phyloP scores from a whole-genome alignment of 23 tunicate genomes.

The Ciona savignyi region DNA sequence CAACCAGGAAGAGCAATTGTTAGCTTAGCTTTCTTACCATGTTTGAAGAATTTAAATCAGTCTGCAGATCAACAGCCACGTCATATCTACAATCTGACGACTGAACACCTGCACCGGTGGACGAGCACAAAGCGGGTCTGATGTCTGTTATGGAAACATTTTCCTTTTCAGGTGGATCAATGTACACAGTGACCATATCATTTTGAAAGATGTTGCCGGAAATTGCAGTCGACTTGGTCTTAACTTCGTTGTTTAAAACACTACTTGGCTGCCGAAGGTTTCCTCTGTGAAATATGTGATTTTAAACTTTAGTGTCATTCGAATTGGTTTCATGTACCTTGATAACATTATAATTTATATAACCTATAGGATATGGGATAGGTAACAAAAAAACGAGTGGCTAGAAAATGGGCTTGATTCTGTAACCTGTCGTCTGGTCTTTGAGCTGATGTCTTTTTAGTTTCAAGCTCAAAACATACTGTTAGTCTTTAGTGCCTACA shows the following conservation, averaged over 20 bases:
- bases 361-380: too few relatives aligned
- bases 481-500: not conserved
- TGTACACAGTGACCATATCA: constrained; percentile 18
- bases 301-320: too few relatives aligned
- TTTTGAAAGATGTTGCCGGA: constrained; percentile 1
- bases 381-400: too few relatives aligned
- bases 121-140: not conserved
- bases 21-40: too few relatives aligned
- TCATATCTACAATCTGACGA: constrained; percentile 15
- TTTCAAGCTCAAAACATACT: not conserved
- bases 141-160: constrained; percentile 5
- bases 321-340: too few relatives aligned
- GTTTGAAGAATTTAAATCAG: too few relatives aligned
- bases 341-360: too few relatives aligned
- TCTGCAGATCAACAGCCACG: not conserved
- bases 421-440: not conserved
- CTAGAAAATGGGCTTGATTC: not conserved
- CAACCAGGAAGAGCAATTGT: too few relatives aligned
- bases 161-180: constrained; percentile 16
- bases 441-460: not conserved
- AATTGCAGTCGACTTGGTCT: not conserved
- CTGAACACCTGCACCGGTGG: not conserved
- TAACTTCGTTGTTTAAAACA: constrained; percentile 9
- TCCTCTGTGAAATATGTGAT: too few relatives aligned
- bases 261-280: constrained; percentile 9